Evolutionary conservation across 2,113 vertebrate species (phyloP).

Genomic region (Ceratotherium simum): DNA sequence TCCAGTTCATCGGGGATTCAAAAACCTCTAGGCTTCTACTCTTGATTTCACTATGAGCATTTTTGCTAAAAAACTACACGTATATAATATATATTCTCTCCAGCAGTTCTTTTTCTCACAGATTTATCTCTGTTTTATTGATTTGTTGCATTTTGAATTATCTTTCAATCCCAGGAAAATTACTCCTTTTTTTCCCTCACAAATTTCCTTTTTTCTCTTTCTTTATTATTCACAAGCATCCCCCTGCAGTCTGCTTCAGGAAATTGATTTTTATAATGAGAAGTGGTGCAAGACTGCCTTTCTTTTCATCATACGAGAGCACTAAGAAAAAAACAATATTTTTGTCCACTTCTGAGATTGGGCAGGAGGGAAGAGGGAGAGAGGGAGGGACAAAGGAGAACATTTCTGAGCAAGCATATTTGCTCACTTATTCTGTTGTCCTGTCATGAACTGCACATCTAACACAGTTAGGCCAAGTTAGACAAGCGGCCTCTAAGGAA

Average conservation of each 20-base stretch:
- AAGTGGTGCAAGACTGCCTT: conserved; percentile 34
- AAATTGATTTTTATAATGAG: conserved; percentile 66
- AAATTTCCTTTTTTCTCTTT: conserved; percentile 13
- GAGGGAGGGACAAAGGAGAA: background rate
- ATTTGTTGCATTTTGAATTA: conserved; percentile 59
- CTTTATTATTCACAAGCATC: conserved; percentile 62
- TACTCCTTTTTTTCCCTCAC: background rate
- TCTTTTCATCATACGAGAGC: background rate
- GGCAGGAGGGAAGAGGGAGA: no score
- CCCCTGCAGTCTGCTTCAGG: background rate
- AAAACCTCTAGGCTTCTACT: background rate
- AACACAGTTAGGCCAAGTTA: background rate
- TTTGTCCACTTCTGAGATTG: background rate
- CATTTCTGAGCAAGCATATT: background rate
- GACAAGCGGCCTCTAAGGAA: background rate
- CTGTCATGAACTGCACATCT: background rate
- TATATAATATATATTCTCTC: background rate
- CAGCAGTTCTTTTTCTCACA: background rate
- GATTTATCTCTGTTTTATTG: conserved; percentile 51
- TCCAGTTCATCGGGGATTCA: background rate
- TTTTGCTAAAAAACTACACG: conserved; percentile 21
- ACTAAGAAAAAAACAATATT: background rate
- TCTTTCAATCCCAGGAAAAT: conserved; percentile 51
- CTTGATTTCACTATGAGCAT: background rate
- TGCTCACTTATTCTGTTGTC: background rate